Evolutionary conservation across 2,888 invertebrate species (phyloP).

Genomic region (Pasiphila rectangulata): DNA sequence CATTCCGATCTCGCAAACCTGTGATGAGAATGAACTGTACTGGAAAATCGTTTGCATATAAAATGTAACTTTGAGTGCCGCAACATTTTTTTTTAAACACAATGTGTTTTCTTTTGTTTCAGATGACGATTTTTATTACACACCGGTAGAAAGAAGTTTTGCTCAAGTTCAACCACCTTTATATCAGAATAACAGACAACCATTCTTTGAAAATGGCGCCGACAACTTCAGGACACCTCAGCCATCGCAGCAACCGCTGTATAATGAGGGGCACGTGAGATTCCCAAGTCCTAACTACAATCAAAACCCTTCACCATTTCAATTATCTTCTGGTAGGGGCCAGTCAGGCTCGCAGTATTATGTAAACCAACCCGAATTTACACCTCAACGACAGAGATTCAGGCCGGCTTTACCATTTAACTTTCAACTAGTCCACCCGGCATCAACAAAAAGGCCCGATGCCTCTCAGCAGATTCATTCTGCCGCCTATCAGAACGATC

Average conservation of each 20-base stretch:
- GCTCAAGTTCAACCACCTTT: slow-evolving; percentile 77
- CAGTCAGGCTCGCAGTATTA: slow-evolving; percentile 70
- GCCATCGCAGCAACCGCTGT: slow-evolving; percentile 57
- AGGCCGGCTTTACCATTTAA: slow-evolving; percentile 70
- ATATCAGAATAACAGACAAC: slow-evolving; percentile 63
- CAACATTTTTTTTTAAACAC: neutral
- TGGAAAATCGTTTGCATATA: slow-evolving; percentile 5
- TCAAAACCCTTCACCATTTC: slow-evolving; percentile 75
- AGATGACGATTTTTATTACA: slow-evolving; percentile 75
- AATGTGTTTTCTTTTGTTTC: slow-evolving; percentile 51
- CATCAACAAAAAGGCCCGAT: slow-evolving; percentile 79
- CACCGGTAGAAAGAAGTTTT: slow-evolving; percentile 75
- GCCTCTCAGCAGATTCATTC: slow-evolving; percentile 79
- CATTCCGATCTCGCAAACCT: slow-evolving; percentile 13
- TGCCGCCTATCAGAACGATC: slow-evolving; percentile 80
- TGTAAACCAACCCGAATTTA: slow-evolving; percentile 72
- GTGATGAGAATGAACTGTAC: slow-evolving; percentile 4
- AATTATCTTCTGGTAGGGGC: slow-evolving; percentile 72
- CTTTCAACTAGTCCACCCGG: slow-evolving; percentile 70
- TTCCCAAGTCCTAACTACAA: slow-evolving; percentile 75
- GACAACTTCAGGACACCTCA: slow-evolving; percentile 62
- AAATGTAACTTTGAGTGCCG: neutral
- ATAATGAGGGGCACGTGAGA: slow-evolving; percentile 61
- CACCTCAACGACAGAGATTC: slow-evolving; percentile 63
- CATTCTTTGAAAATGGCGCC: slow-evolving; percentile 64